Base-by-base conservation (phyloP, 2,797 vertebrate species). In the Poeciliopsis turneri region DNA sequence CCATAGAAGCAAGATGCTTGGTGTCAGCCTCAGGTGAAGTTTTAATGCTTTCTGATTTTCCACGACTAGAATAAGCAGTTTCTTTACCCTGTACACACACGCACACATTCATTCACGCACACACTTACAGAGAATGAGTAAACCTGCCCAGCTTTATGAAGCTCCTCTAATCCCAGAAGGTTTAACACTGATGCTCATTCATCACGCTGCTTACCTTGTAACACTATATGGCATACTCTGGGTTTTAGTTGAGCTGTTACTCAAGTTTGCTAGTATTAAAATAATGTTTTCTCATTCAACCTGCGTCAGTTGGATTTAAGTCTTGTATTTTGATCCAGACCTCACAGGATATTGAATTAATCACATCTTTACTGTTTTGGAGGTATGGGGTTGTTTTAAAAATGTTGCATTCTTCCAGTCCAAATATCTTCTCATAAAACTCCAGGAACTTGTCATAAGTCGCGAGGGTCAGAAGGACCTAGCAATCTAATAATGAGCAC, bases 131-230 rank as follows among this genome's bases (percentile, higher is more conserved):
- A 36, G 64, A 45, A 83, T 80, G 80, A 93, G 89, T 93, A 94
- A 93, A 94, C 92, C 89, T 90, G 89, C 89, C 86, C 90, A 89
- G 88, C 90, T 91, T 95, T 92, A 94, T 94, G 93, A 94, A 95
- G 87, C 90, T 86, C 88, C 84, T 83, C 88, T 95, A 95, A 95
- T 95, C 95, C 95, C 84, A 78, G 87, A 70, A 79, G 90, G 91
- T 93, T 94, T 91, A 94, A 93, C 92, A 93, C 92, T 94, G 94
- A 93, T 93, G 88, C 89, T 93, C 90, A 93, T 95, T 95, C 95
- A 94, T 92, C 80, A 85, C 82, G 73, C 86, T 91, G 84, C 92
- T 94, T 86, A 91, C 89, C 86, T 30, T 95, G 95, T 94, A 96
- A 96, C 94, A 87, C 92, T 94, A 96, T 94, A 95, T 92, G 90